A percentile compares a stretch with the other conserved stretches of the same genome.
These are phyloP conservation scores for Elachura formosa DNA, from an alignment of 2,113 vertebrate genomes.

Conservation along the genomic window DNA sequence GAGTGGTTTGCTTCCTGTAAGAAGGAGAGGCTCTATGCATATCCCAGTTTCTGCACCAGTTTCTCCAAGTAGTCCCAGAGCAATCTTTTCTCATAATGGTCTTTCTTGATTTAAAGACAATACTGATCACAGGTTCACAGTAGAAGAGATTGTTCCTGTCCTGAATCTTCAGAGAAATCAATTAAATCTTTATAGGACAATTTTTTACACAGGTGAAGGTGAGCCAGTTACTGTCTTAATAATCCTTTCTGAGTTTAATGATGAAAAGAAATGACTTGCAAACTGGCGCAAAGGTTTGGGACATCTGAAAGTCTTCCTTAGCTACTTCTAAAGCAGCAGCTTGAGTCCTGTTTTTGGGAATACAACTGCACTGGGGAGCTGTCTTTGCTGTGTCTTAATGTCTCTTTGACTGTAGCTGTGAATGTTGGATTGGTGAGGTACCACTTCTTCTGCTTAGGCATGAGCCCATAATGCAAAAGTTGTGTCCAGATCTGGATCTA, in stretches of 20 bases:
- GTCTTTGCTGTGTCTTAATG: neutral
- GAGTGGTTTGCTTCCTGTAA: neutral
- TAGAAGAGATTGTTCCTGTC: neutral
- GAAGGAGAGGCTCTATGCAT: neutral
- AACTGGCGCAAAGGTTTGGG: neutral
- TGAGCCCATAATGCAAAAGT: neutral
- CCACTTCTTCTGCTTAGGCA: neutral
- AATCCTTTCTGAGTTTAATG: conserved; percentile 30
- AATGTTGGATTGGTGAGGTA: neutral
- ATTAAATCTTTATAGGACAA: neutral
- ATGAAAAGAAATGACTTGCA: conserved; percentile 35
- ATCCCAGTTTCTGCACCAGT: neutral
- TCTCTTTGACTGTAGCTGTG: neutral
- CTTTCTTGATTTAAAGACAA: conserved; percentile 39
- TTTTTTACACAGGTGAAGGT: conserved; percentile 16
- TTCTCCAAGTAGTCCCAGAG: neutral
- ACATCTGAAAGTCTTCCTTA: conserved; percentile 2
- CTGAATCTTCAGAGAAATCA: conserved; percentile 19
- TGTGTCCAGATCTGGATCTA: neutral
- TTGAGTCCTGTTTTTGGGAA: conserved; percentile 3
- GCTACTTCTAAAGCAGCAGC: conserved; percentile 5
- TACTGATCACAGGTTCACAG: neutral
- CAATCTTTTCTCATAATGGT: neutral
- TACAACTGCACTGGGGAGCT: neutral
- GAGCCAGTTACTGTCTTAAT: conserved; percentile 22